These are phyloP conservation scores for Parnassius glacialis DNA, from an alignment of 2,888 invertebrate species.

Conservation along the genomic window DNA sequence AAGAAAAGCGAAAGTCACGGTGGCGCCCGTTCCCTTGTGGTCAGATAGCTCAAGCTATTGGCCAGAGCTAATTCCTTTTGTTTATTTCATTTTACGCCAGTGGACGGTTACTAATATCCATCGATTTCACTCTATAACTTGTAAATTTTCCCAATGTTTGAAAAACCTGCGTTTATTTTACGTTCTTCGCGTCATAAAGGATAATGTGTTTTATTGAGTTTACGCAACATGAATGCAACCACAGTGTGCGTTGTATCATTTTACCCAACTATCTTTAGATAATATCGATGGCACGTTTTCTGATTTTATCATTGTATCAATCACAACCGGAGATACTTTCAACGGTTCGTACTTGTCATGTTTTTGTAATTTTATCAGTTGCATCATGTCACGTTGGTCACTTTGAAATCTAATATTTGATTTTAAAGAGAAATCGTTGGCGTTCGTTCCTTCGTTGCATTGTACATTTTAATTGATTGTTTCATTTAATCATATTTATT, in stretches of 20 bases:
- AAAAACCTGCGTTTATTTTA: constrained; percentile 18
- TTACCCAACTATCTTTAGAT: constrained; percentile 48
- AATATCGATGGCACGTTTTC: constrained; percentile 52
- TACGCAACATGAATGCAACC: constrained; percentile 30
- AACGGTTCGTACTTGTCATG: constrained; percentile 47
- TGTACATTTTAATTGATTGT: no score
- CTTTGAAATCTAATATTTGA: constrained; percentile 8
- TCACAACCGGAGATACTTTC: constrained; percentile 49
- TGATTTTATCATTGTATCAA: constrained; percentile 57
- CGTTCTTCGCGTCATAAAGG: constrained; percentile 20
- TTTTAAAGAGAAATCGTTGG: neutral
- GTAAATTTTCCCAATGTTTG: constrained; percentile 35
- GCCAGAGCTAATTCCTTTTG: constrained; percentile 70
- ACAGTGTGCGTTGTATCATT: constrained; percentile 19
- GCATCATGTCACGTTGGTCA: constrained; percentile 35
- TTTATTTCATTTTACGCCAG: constrained; percentile 67
- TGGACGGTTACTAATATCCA: constrained; percentile 48
- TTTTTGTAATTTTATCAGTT: constrained; percentile 35
- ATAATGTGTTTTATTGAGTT: constrained; percentile 22
- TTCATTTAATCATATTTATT: no score
- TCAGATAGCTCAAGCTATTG: constrained; percentile 69
- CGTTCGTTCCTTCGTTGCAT: neutral
- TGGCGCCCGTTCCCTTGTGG: constrained; percentile 77
- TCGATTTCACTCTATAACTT: constrained; percentile 50
- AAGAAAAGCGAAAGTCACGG: constrained; percentile 75